Evolutionary conservation across 2,888 invertebrate species (phyloP), one percentile per base, ranked within the genome.

Genomic region (Caenorhabditis afra): DNA sequence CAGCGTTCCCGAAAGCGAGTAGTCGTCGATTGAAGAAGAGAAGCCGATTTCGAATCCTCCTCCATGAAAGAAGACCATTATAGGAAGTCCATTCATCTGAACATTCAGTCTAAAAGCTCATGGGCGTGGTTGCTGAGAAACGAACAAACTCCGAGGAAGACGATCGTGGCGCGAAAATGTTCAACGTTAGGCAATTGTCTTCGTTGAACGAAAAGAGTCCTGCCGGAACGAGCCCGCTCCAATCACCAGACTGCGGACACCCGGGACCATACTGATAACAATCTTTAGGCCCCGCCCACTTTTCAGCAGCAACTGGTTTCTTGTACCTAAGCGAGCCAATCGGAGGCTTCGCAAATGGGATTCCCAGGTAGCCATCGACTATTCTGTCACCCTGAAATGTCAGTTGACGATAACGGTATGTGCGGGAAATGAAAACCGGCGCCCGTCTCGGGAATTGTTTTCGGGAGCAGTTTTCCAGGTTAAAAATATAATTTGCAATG

Each of bases 1-100:
- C 23, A 87, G 66, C 16, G 85, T 86, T 8, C 16, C 47, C 8
- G 20, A 47, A 5, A 68, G n/a, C 1, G 59, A 68, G 16, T 68
- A 68, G 44, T 68, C 68, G 52, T 68, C 35, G 35, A 68, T 16
- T 44, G 58, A 52, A 0, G 59, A 50, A 1, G 68, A 57, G 50
- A 59, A 52, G 18, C 68, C 68, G 20, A 68, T 50, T 45, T 68
- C 68, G 18, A 68, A 68, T 14, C 68, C 68, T 29, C 68, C 68
- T 14, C 58, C 58, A 18, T 68, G 59, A 29, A 71, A 45, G 23
- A 55, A 71, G 10, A 71, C 55, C 37, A 71, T 49, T 3, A 71
- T 62, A 0, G 70, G 70, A 12, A 29, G 45, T 16, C 70, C 70
- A 5, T 44, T 47, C 18, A 10, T 8, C 11, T 18, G 20, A 16